Percentiles rank a stretch among this genome's conserved stretches.
Evolutionary conservation across 2,888 invertebrate genomes (phyloP).

Genomic region (Drosophila nr. medialis): DNA sequence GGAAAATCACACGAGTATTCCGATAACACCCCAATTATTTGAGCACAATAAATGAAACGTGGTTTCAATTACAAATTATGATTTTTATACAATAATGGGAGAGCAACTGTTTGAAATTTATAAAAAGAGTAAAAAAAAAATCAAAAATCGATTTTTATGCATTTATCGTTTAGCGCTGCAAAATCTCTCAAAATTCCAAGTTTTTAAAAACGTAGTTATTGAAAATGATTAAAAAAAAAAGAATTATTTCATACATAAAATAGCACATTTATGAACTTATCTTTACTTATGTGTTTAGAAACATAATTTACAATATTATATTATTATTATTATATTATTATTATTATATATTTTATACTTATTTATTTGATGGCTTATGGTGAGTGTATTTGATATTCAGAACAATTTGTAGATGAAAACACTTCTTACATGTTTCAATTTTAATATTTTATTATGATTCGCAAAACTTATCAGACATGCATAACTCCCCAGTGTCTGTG

Average conservation of each 20-base stretch:
- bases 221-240: no score
- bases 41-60: neutral
- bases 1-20: neutral
- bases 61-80: neutral
- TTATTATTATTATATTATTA: neutral
- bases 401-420: neutral
- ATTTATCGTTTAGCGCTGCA: no score
- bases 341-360: neutral
- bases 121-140: neutral
- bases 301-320: neutral
- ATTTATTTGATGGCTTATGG: neutral
- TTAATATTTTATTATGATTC: slow-evolving; percentile 17
- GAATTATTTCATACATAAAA: no score
- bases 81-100: neutral
- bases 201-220: no score
- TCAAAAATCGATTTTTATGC: no score
- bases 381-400: neutral
- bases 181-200: neutral
- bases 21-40: neutral
- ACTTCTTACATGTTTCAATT: neutral
- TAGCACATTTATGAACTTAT: neutral
- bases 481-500: slow-evolving; percentile 46
- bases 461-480: slow-evolving; percentile 74
- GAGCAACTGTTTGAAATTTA: neutral
- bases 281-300: no score